Evolutionary conservation across 2,113 vertebrate genomes (phyloP), one percentile per base, ranked within the genome.

Genomic region (Brevimyrus niger): DNA sequence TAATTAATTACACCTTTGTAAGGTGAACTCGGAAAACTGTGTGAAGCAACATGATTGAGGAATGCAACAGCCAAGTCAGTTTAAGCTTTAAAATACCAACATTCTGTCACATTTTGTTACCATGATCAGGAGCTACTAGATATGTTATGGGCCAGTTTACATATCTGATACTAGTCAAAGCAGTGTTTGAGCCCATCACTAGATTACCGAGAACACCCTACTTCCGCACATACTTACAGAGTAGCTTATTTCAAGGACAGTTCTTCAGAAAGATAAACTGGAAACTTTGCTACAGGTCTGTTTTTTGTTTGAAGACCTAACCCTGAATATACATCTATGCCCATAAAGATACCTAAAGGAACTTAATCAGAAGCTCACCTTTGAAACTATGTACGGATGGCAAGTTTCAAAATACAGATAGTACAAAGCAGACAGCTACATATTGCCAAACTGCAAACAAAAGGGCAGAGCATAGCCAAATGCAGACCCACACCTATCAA

Each of bases 151-250:
- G 61, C 61, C 27, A 31, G 61, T 31, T 31, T 69, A 69, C 27
- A 69, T 31, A 69, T 69, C 10, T 42, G 44, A 86, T 27, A 86
- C 44, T 50, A 47, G 47, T 13, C 19, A 85, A 85, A 86, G 47
- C 1, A 13, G 13, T 15, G 73, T 80, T 38, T 42, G 31, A 80
- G 38, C 83, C 83, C 23, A 86, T 23, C 47, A 50, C 11, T 23
- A 86, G 50, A 86, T 86, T 50, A 86, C 83, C 27, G 83, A 11
- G n/a, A 86, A 86, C 83, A 86, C 47, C 46, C 83, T 50, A 86
- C 47, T 86, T 86, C 4, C 10, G 1, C 83, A 48, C 21, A 46
- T 11, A 85, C 11, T n/a, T 42, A 31, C 44, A 85, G 21, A 46
- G 46, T 27, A 47, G 21, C 44, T 86, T 46, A 86, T 47, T 48